A percentile compares a stretch with the other conserved stretches of the same genome.
Evolutionary conservation across 1,140 invertebrate genomes (phyloP).

Genomic region (Bathynomus jamesi): DNA sequence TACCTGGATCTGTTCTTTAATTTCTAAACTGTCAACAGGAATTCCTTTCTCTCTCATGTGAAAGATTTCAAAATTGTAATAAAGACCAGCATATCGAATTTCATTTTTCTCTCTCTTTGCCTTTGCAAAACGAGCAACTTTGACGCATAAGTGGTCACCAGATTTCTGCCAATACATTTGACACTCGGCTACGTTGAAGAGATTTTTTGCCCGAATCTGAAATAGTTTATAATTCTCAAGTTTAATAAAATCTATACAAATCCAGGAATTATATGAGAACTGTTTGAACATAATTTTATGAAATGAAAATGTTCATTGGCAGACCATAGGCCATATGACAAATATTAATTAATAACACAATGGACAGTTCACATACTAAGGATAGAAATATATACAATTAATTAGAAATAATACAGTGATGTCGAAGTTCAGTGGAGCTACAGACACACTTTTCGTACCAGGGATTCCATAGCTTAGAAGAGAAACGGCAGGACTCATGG

Average conservation of each 20-base stretch:
- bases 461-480: too few species aligned
- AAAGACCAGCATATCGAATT: slow-evolving; percentile 90
- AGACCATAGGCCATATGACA: too few species aligned
- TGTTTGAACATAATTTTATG: too few species aligned
- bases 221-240: neutral
- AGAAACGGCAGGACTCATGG: too few species aligned
- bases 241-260: neutral
- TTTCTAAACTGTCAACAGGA: slow-evolving; percentile 94
- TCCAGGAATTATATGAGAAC: too few species aligned
- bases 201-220: slow-evolving; percentile 80
- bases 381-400: too few species aligned
- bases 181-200: slow-evolving; percentile 97
- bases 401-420: too few species aligned
- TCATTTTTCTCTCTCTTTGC: slow-evolving; percentile 79
- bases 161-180: slow-evolving; percentile 99
- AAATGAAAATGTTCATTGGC: too few species aligned
- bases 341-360: too few species aligned
- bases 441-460: too few species aligned
- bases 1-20: slow-evolving; percentile 49
- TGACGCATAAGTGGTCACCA: slow-evolving; percentile 94
- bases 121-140: slow-evolving; percentile 95
- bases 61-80: slow-evolving; percentile 99
- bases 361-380: too few species aligned
- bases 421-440: too few species aligned
- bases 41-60: slow-evolving; percentile 96